Percentiles rank a stretch among this genome's conserved stretches.
Conservation (phyloP, 1,140 invertebrate genomes). For the Bombus terrestris region DNA sequence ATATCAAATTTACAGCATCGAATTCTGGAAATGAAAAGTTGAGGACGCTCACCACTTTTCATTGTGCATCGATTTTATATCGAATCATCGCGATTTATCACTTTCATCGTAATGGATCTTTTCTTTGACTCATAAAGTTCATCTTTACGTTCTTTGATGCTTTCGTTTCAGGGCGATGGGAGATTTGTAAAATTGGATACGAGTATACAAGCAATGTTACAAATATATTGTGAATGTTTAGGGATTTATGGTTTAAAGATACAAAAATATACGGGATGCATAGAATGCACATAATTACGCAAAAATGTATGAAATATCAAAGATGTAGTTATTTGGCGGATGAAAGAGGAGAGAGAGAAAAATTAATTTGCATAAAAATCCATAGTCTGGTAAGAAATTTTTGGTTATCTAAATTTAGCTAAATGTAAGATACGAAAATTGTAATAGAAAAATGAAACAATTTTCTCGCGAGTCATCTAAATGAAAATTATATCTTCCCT, state of each 20-base stretch:
- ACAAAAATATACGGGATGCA: too few species aligned
- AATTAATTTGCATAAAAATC: background rate
- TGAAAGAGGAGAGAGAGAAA: too few species aligned
- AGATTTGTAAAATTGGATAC: background rate
- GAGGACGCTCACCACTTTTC: too few species aligned
- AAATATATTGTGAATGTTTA: background rate
- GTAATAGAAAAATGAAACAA: background rate
- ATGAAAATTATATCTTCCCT: background rate
- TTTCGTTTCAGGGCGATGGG: rapidly evolving
- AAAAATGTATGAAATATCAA: too few species aligned
- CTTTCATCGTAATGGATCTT: too few species aligned
- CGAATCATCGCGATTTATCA: background rate
- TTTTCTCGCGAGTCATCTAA: background rate
- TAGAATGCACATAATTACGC: too few species aligned
- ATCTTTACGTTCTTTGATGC: too few species aligned
- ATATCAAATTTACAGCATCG: background rate
- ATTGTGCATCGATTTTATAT: background rate
- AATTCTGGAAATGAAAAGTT: background rate
- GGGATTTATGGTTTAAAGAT: too few species aligned
- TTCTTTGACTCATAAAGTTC: background rate
- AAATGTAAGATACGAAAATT: background rate
- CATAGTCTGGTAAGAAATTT: background rate
- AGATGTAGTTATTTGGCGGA: too few species aligned
- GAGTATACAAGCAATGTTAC: background rate
- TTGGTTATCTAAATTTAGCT: background rate